Evolutionary conservation across 2,113 vertebrate species (phyloP), one percentile per base, ranked within the genome.

Genomic region (Orycteropus afer): DNA sequence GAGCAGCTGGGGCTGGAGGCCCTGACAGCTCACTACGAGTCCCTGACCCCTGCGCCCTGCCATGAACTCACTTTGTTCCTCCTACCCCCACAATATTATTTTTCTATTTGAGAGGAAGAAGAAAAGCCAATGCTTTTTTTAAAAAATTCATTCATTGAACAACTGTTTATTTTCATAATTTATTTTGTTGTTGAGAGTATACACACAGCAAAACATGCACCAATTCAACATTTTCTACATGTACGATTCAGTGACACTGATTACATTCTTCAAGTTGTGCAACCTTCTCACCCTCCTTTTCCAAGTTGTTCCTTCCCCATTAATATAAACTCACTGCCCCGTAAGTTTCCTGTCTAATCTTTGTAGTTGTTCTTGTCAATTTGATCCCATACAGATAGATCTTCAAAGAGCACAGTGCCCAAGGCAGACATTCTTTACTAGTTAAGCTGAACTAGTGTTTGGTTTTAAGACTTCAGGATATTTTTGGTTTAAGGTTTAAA

Each of bases 31-130:
- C 65, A 34, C 42, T 34, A 22, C 59, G 67, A 51, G 76, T 14
- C 32, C 29, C 27, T 10, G 10, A 4, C 8, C 10, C 61, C 13
- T 32, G 61, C 27, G 34, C 5, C 27, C 61, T 14, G 3, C 27
- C 32, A 34, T 12, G 61, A 13, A 14, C 61, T 65, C 61, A 65
- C 61, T 34, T 65, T 65, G 61, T 29, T 34, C 32, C 61, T 65
- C 61, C 32, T 29, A 65, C 3, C 49, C n/a, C 29, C 37, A 29
- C 17, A 22, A 15, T 13, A 22, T 80, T 37, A 20, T 27, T 74
- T 71, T 61, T 93, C 84, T 77, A 84, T 92, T 94, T 88, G 86
- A 65, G 86, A 85, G 63, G 45, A 55, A 81, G 87, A 86, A 53
- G 82, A 73, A 94, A 94, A 42, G 5, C 7, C 2, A 32, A 32